A percentile compares a stretch with the other conserved stretches of the same genome.
Conservation (phyloP, 2,797 vertebrate genomes). For the Coendou prehensilis region DNA sequence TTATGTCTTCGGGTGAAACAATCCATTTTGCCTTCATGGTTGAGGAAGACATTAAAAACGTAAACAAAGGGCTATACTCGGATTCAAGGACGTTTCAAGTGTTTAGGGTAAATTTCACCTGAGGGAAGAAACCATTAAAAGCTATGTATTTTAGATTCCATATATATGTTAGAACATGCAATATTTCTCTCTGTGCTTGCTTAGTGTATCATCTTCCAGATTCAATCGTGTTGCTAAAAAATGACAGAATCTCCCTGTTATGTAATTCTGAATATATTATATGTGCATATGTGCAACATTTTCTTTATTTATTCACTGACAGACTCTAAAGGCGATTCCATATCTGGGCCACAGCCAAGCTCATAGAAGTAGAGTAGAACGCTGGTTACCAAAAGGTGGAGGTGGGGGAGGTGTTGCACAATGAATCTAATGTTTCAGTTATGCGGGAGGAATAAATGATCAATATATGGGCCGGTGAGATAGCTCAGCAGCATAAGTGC, state of each 20-base stretch:
- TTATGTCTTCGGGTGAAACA: not conserved
- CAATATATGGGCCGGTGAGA: too few species aligned
- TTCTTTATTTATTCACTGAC: not conserved
- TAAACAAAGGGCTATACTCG: not conserved
- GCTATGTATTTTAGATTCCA: too few species aligned
- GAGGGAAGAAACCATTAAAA: not conserved
- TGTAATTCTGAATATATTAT: not conserved
- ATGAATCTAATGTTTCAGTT: too few species aligned
- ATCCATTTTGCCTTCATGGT: not conserved
- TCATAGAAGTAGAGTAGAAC: not conserved
- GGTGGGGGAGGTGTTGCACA: too few species aligned
- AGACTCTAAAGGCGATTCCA: not conserved
- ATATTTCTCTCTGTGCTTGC: not conserved
- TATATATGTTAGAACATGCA: accelerated
- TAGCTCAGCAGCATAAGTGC: too few species aligned
- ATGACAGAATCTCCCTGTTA: not conserved
- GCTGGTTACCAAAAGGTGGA: not conserved
- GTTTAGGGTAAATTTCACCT: not conserved
- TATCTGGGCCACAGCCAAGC: not conserved
- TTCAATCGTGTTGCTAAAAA: not conserved
- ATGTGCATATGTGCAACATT: not conserved
- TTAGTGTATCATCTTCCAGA: not conserved
- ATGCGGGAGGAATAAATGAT: accelerated
- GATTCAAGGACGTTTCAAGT: not conserved
- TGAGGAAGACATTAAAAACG: not conserved